Conservation (phyloP, 2,797 vertebrate genomes). For the Craterocephalus amniculus region DNA sequence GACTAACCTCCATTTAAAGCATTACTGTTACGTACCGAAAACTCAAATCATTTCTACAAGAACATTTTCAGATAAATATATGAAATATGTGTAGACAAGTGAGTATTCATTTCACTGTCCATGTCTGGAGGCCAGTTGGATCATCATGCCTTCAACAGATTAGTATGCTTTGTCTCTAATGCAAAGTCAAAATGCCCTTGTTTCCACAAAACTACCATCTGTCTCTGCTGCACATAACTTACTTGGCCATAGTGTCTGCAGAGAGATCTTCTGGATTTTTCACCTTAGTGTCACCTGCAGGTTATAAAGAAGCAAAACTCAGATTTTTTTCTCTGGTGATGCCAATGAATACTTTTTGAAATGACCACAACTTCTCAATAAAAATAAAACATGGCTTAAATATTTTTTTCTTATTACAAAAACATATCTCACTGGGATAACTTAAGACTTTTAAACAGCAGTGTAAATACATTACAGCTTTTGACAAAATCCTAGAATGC, state of each 20-base stretch:
- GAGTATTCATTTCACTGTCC: neutral
- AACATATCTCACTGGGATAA: too few relatives aligned
- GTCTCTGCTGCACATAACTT: slow-evolving; percentile 57
- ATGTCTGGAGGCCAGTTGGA: neutral
- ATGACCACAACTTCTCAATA: neutral
- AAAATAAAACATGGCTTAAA: neutral
- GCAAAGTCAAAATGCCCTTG: neutral
- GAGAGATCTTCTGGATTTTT: slow-evolving; percentile 94
- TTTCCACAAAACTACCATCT: neutral
- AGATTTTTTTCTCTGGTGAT: neutral
- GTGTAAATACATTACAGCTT: too few relatives aligned
- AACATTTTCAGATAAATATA: neutral
- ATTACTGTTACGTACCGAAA: neutral
- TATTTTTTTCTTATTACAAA: neutral
- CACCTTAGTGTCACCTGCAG: slow-evolving; percentile 94
- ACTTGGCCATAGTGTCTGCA: slow-evolving; percentile 98
- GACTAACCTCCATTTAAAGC: too few relatives aligned
- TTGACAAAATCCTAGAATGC: too few relatives aligned
- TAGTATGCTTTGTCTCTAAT: neutral
- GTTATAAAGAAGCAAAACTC: slow-evolving; percentile 38
- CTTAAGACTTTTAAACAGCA: too few relatives aligned
- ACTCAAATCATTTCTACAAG: too few relatives aligned
- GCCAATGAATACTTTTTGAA: neutral
- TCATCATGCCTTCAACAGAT: neutral
- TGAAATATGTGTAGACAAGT: neutral